phyloP scores from a whole-genome alignment of 2,113 vertebrate species.

The Rhabdornis inornatus region DNA sequence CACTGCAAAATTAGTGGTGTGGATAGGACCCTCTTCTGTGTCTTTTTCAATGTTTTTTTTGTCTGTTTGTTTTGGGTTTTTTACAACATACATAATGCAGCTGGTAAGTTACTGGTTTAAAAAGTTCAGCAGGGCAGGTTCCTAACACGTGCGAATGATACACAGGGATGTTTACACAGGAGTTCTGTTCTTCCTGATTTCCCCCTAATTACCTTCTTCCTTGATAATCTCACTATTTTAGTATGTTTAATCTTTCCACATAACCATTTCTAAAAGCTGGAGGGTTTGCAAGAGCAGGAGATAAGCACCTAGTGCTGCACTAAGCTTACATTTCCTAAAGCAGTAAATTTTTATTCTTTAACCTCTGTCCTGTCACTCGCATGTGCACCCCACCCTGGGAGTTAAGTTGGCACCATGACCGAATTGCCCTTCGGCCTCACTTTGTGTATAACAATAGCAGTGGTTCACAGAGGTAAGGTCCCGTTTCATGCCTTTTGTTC shows the following conservation, averaged over 20 bases:
- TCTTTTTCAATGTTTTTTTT: neutral
- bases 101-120: neutral
- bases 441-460: neutral
- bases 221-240: neutral
- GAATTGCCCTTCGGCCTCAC: neutral
- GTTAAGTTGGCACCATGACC: neutral
- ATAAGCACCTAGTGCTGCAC: neutral
- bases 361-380: neutral
- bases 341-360: neutral
- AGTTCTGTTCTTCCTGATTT: neutral
- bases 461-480: neutral
- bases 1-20: neutral
- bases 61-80: neutral
- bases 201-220: neutral
- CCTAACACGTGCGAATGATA: fast-evolving
- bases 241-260: neutral
- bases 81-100: neutral
- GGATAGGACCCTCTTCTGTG: neutral
- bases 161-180: neutral
- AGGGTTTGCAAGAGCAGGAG: neutral
- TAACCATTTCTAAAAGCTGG: neutral
- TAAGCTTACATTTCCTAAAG: neutral
- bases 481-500: conserved; percentile 4
- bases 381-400: neutral
- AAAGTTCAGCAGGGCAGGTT: neutral